A percentile compares a stretch with the other conserved stretches of the same genome.
These are phyloP conservation scores for Pseudachorutes palmiensis DNA, from an alignment of 1,140 invertebrate species.

Conservation along the genomic window DNA sequence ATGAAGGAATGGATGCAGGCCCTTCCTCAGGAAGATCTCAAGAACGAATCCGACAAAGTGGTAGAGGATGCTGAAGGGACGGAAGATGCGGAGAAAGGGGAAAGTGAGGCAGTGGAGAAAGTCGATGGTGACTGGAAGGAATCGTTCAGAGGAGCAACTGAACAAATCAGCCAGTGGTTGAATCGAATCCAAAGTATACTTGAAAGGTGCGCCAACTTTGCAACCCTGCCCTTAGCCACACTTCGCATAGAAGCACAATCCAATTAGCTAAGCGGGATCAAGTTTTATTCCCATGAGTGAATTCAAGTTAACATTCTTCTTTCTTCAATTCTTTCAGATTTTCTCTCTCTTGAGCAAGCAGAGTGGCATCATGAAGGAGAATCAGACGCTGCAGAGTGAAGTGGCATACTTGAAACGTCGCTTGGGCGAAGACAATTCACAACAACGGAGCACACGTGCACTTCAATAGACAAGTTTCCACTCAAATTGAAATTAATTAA, in stretches of 20 bases:
- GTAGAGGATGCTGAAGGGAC: slow-evolving; percentile 5
- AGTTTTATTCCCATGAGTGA: slow-evolving; percentile 7
- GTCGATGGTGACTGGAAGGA: no score
- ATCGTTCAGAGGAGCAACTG: slow-evolving; percentile 20
- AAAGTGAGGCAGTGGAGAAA: slow-evolving; percentile 8
- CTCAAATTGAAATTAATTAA: no score
- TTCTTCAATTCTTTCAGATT: slow-evolving; percentile 28
- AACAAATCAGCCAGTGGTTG: slow-evolving; percentile 26
- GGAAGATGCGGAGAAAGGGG: slow-evolving; percentile 15
- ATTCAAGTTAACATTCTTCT: not conserved
- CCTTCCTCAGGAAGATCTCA: no score
- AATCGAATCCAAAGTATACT: slow-evolving; percentile 27
- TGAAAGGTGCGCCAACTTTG: slow-evolving; percentile 38
- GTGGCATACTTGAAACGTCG: slow-evolving; percentile 19
- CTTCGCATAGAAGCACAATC: slow-evolving; percentile 18
- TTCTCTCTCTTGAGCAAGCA: slow-evolving; percentile 37
- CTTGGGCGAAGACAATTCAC: not conserved
- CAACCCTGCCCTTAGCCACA: slow-evolving; percentile 17
- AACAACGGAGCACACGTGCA: not conserved
- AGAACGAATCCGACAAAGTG: no score
- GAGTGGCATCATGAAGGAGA: slow-evolving; percentile 35
- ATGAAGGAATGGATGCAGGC: slow-evolving; percentile 29
- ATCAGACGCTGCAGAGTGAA: slow-evolving; percentile 31
- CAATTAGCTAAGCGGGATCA: not conserved
- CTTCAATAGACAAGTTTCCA: no score